Conservation (phyloP, 2,113 vertebrate genomes). For the Arenaria interpres region DNA sequence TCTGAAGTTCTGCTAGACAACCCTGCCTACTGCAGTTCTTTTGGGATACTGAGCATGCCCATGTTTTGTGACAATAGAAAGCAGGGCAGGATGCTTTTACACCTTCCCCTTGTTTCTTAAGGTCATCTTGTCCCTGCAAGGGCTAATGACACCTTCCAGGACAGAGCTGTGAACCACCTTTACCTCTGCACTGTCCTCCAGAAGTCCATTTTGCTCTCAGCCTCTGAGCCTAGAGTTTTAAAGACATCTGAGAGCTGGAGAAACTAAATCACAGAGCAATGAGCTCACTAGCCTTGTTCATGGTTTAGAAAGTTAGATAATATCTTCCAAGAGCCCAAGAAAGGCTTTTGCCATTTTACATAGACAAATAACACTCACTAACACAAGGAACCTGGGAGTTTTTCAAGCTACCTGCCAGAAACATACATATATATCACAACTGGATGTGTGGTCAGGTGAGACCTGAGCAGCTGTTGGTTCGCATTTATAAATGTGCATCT, state of each 20-base stretch:
- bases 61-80: neutral
- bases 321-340: neutral
- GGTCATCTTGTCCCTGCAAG: neutral
- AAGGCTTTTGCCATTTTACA: neutral
- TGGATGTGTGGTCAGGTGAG: neutral
- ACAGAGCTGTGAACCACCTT: neutral
- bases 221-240: neutral
- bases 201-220: neutral
- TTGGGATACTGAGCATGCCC: neutral
- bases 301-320: neutral
- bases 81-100: neutral
- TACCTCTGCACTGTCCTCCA: neutral
- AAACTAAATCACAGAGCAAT: neutral
- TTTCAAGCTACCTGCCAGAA: neutral
- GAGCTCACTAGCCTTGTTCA: neutral
- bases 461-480: fast-evolving
- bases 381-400: neutral
- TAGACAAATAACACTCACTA: neutral
- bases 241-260: neutral
- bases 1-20: neutral
- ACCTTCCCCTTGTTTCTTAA: neutral
- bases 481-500: fast-evolving
- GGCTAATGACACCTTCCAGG: neutral
- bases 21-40: neutral
- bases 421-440: neutral